These are phyloP conservation scores for Strigops habroptila DNA, from an alignment of 2,113 vertebrate species.

Conservation along the genomic window DNA sequence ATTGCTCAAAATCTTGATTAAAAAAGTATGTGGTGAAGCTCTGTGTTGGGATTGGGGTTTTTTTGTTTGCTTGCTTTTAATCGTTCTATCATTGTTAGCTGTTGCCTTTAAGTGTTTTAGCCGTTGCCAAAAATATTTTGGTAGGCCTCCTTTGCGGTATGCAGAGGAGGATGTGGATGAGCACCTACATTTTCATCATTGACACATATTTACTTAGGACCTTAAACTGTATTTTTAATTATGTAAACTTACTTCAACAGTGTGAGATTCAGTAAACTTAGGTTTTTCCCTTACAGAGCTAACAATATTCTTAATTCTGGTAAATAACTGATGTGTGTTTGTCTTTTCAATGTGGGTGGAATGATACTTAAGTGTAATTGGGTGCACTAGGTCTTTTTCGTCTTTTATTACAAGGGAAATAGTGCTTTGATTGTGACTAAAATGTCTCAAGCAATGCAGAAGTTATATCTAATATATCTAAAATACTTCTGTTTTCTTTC, in stretches of 20 bases:
- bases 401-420: not conserved
- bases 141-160: not conserved
- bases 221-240: not conserved
- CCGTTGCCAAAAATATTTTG: not conserved
- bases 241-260: not conserved
- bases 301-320: not conserved
- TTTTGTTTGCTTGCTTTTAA: not conserved
- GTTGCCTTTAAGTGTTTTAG: not conserved
- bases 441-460: not conserved
- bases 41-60: fast-evolving
- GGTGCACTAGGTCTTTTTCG: not conserved
- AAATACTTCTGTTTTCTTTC: not conserved
- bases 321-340: fast-evolving
- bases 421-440: not conserved
- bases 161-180: not conserved
- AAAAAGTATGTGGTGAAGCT: not conserved
- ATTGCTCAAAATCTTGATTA: not conserved
- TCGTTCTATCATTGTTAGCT: not conserved
- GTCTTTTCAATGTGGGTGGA: not conserved
- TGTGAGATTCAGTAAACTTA: not conserved
- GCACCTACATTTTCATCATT: not conserved
- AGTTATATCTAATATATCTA: not conserved
- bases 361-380: not conserved
- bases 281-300: not conserved
- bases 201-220: not conserved